A percentile compares a stretch with the other conserved stretches of the same genome.
phyloP scores from a whole-genome alignment of 1,140 invertebrate species.

The Eurytemora carolleeae region DNA sequence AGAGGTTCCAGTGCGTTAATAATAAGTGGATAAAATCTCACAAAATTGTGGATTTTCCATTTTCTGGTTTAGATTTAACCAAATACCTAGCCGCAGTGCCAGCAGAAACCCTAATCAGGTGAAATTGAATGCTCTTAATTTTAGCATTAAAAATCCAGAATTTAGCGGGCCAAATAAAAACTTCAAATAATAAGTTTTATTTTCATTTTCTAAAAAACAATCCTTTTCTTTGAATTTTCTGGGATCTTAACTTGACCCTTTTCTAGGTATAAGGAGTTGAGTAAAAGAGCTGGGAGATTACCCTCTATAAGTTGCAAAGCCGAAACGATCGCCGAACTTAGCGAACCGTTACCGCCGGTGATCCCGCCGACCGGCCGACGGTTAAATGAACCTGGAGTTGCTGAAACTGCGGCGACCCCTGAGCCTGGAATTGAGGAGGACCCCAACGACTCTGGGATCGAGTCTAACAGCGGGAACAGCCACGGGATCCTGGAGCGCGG shows the following conservation, averaged over 20 bases:
- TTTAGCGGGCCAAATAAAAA: too few relatives aligned
- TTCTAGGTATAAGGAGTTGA: too few relatives aligned
- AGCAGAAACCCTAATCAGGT: conserved; percentile 38
- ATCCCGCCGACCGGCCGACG: not conserved
- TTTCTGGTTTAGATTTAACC: conserved; percentile 57
- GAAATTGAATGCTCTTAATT: too few relatives aligned
- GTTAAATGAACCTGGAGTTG: not conserved
- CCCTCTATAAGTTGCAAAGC: too few relatives aligned
- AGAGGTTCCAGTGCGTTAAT: conserved; percentile 68
- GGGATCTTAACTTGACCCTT: too few relatives aligned
- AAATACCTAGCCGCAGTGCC: conserved; percentile 52
- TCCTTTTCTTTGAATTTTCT: too few relatives aligned
- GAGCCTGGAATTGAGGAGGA: not conserved
- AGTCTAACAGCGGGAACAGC: not conserved
- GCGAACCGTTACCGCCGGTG: not conserved
- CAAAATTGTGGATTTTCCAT: conserved; percentile 70
- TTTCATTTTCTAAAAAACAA: too few relatives aligned
- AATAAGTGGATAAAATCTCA: conserved; percentile 80
- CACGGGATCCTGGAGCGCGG: not conserved
- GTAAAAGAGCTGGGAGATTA: too few relatives aligned
- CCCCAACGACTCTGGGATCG: not conserved
- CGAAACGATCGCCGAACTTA: not conserved
- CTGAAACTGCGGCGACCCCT: not conserved
- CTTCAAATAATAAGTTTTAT: too few relatives aligned
- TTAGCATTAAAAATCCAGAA: too few relatives aligned